phyloP scores from a whole-genome alignment of 2,888 invertebrate genomes.

The Magallana nippona region DNA sequence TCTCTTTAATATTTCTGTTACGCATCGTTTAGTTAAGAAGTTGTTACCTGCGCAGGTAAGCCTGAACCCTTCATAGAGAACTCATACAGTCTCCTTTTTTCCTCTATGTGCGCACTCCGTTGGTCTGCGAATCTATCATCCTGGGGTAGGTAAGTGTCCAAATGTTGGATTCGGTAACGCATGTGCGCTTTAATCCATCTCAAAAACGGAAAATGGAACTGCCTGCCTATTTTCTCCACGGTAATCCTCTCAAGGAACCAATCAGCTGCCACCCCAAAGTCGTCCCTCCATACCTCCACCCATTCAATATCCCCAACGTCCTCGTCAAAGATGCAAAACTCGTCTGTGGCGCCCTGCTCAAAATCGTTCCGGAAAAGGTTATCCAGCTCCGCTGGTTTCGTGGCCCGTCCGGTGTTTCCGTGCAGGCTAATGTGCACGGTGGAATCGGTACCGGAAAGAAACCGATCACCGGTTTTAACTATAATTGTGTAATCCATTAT shows the following conservation, averaged over 20 bases:
- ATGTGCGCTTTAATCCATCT: slow-evolving; percentile 72
- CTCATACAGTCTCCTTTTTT: slow-evolving; percentile 72
- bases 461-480: slow-evolving; percentile 81
- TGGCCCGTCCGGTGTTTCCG: slow-evolving; percentile 76
- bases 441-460: slow-evolving; percentile 80
- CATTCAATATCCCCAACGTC: slow-evolving; percentile 60
- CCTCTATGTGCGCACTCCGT: slow-evolving; percentile 77
- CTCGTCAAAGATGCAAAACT: slow-evolving; percentile 62
- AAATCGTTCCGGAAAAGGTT: slow-evolving; percentile 77
- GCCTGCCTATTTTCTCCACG: neutral
- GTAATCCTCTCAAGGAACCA: slow-evolving; percentile 45
- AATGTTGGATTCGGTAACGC: slow-evolving; percentile 49
- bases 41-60: slow-evolving; percentile 69
- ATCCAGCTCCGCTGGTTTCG: slow-evolving; percentile 77
- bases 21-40: neutral
- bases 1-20: neutral
- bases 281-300: slow-evolving; percentile 79
- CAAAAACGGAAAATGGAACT: slow-evolving; percentile 30
- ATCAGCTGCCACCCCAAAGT: slow-evolving; percentile 70
- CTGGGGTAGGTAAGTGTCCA: slow-evolving; percentile 80
- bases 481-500: slow-evolving; percentile 66
- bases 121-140: slow-evolving; percentile 77
- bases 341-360: slow-evolving; percentile 68
- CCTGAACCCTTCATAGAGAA: slow-evolving; percentile 62
- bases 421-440: slow-evolving; percentile 79